These are phyloP conservation scores for Craterocephalus amniculus DNA, from an alignment of 2,797 vertebrate species.

Conservation along the genomic window DNA sequence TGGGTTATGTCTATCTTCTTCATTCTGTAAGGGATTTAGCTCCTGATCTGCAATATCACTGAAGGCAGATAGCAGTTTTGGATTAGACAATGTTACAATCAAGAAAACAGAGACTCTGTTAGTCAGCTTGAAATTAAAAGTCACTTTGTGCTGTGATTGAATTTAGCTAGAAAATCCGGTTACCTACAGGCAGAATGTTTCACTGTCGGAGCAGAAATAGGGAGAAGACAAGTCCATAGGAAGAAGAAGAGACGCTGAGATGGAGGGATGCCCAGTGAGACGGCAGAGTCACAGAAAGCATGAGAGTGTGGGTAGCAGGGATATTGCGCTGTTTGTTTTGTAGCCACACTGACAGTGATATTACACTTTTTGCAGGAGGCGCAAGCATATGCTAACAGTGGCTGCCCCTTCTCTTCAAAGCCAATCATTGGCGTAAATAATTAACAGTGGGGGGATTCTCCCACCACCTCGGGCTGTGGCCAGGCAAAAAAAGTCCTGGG, in stretches of 20 bases:
- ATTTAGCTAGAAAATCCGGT: constrained; percentile 39
- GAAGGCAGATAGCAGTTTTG: constrained; percentile 13
- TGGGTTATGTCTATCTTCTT: neutral
- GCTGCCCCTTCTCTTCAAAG: constrained; percentile 72
- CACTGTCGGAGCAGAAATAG: constrained; percentile 12
- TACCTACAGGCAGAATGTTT: constrained; percentile 28
- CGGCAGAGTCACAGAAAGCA: constrained; percentile 16
- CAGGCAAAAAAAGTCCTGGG: constrained; percentile 38
- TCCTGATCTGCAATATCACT: constrained; percentile 14
- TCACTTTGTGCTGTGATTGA: constrained; percentile 40
- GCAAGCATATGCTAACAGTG: constrained; percentile 63
- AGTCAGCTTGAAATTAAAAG: constrained; percentile 42
- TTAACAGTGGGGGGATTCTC: constrained; percentile 69
- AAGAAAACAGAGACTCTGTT: constrained; percentile 36
- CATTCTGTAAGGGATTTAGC: neutral
- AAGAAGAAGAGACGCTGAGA: constrained; percentile 23
- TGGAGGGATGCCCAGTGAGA: constrained; percentile 16
- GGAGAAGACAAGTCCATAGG: constrained; percentile 1
- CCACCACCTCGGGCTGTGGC: constrained; percentile 54
- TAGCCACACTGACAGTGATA: constrained; percentile 49
- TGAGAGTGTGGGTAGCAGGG: constrained; percentile 10
- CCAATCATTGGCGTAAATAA: constrained; percentile 78
- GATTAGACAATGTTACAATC: constrained; percentile 31
- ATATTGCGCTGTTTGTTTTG: constrained; percentile 60
- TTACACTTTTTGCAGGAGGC: constrained; percentile 63